These are phyloP conservation scores for Machimus atricapillus DNA, from an alignment of 2,888 invertebrate genomes.

Conservation along the genomic window DNA sequence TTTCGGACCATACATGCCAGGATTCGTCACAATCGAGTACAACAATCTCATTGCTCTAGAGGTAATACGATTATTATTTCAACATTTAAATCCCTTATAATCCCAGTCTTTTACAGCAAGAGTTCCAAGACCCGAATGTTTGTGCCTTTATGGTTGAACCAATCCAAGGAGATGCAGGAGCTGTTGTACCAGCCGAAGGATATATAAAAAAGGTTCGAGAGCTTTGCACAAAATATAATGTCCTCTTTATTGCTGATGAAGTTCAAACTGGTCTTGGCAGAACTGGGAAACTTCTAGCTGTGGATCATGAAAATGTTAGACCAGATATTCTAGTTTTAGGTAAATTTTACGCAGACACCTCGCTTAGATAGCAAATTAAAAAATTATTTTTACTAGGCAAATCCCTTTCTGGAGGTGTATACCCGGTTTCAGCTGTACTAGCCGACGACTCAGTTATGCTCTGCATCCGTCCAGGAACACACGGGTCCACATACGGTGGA, in stretches of 20 bases:
- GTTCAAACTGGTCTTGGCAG: conserved; percentile 93
- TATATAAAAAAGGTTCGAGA: conserved; percentile 83
- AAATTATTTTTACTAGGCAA: conserved; percentile 63
- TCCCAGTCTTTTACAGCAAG: conserved; percentile 63
- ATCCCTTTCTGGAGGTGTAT: conserved; percentile 89
- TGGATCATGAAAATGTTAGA: conserved; percentile 84
- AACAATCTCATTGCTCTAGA: conserved; percentile 83
- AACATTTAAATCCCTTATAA: background rate
- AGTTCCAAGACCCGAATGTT: conserved; percentile 79
- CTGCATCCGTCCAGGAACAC: conserved; percentile 88
- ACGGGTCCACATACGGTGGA: conserved; percentile 96
- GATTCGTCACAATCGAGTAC: conserved; percentile 85
- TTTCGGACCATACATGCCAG: conserved; percentile 96
- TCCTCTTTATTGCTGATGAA: conserved; percentile 94
- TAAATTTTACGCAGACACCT: background rate
- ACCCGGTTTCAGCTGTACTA: conserved; percentile 89
- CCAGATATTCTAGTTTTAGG: conserved; percentile 92
- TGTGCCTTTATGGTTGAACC: conserved; percentile 98
- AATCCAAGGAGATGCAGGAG: conserved; percentile 96
- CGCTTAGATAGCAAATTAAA: background rate
- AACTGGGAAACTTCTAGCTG: conserved; percentile 86
- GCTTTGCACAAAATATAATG: conserved; percentile 87
- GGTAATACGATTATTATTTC: conserved; percentile 62
- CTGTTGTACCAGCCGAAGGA: conserved; percentile 84
- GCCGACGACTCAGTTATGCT: conserved; percentile 87